A percentile compares a stretch with the other conserved stretches of the same genome.
Conservation (phyloP, 1,140 invertebrate species). For the Drosophila burlai region DNA sequence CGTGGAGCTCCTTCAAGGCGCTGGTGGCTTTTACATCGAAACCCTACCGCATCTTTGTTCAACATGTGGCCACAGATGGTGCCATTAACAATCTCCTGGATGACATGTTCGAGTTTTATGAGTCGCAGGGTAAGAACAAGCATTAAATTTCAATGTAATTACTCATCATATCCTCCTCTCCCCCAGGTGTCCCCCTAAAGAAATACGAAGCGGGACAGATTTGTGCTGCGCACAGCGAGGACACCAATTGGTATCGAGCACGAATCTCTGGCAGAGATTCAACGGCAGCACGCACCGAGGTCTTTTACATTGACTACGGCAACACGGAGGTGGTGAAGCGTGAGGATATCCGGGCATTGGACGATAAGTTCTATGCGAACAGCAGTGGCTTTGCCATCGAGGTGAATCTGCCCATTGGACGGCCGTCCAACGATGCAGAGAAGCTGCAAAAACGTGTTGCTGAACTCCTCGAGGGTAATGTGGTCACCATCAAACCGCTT, state of each 20-base stretch:
- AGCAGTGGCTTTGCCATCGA: slow-evolving; percentile 86
- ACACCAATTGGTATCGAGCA: slow-evolving; percentile 90
- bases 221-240: slow-evolving; percentile 87
- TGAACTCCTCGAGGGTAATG: slow-evolving; percentile 61
- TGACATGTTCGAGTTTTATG: slow-evolving; percentile 87
- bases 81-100: slow-evolving; percentile 85
- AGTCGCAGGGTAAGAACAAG: slow-evolving; percentile 78
- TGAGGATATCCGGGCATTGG: slow-evolving; percentile 86
- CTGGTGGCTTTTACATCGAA: slow-evolving; percentile 60
- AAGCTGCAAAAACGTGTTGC: slow-evolving; percentile 47
- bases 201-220: slow-evolving; percentile 81
- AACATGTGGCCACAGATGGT: slow-evolving; percentile 85
- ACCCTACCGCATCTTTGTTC: slow-evolving; percentile 87
- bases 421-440: slow-evolving; percentile 42
- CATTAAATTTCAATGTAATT: background rate
- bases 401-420: slow-evolving; percentile 82
- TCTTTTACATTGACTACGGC: slow-evolving; percentile 92
- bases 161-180: background rate
- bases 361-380: slow-evolving; percentile 86
- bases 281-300: slow-evolving; percentile 84
- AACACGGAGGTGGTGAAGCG: slow-evolving; percentile 88
- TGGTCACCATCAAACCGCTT: slow-evolving; percentile 74
- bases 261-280: slow-evolving; percentile 86
- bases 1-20: slow-evolving; percentile 59
- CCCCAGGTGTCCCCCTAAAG: slow-evolving; percentile 49